These are phyloP conservation scores for Rhinoraja longicauda DNA, from an alignment of 2,797 vertebrate genomes.

Conservation along the genomic window DNA sequence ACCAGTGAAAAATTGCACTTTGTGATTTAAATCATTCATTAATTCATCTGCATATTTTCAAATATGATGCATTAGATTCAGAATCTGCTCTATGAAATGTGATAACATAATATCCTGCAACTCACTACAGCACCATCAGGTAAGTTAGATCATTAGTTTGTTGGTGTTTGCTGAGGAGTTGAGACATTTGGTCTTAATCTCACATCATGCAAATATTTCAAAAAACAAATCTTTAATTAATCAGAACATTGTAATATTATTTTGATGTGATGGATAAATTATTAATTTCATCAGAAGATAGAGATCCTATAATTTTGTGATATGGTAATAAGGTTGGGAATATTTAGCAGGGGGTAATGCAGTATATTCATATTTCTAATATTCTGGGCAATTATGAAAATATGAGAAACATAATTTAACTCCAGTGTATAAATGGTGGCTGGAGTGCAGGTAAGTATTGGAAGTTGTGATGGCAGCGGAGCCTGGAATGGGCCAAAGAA, in stretches of 20 bases:
- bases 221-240: neutral
- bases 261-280: neutral
- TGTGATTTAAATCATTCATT: conserved; percentile 14
- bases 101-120: neutral
- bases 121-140: neutral
- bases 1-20: neutral
- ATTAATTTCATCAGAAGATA: neutral
- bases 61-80: neutral
- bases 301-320: too few species aligned
- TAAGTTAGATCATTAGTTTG: neutral
- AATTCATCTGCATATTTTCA: neutral
- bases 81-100: neutral
- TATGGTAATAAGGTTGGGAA: too few species aligned
- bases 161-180: neutral
- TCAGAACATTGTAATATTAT: neutral
- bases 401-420: too few species aligned
- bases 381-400: too few species aligned
- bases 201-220: neutral
- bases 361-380: too few species aligned
- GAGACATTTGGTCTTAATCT: neutral
- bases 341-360: too few species aligned
- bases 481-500: too few species aligned
- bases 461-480: too few species aligned
- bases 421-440: too few species aligned
- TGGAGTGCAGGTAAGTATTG: too few species aligned